phyloP scores from a whole-genome alignment of 1,140 invertebrate species.

The Pinna nobilis region DNA sequence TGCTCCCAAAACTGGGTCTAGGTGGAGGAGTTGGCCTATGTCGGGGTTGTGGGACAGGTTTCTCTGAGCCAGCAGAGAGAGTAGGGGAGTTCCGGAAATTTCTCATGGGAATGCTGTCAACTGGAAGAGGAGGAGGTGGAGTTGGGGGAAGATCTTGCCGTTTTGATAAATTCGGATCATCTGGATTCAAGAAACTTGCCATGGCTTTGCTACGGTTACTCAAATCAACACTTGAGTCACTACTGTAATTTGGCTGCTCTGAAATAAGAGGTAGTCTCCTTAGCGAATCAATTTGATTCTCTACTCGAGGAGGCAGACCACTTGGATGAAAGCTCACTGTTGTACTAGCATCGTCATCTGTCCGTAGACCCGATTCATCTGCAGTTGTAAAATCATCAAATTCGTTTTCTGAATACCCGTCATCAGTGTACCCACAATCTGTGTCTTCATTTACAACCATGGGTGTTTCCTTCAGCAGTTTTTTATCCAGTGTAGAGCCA shows the following conservation, averaged over 20 bases:
- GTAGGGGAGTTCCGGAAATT: not conserved
- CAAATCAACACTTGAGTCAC: conserved; percentile 42
- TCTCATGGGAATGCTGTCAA: conserved; percentile 33
- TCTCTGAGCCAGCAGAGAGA: conserved; percentile 1
- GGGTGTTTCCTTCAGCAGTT: not conserved
- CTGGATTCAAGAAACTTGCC: conserved; percentile 58
- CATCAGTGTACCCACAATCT: conserved; percentile 48
- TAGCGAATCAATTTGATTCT: conserved; percentile 52
- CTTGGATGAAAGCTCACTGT: conserved; percentile 46
- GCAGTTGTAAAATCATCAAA: conserved; percentile 42
- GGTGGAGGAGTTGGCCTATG: conserved; percentile 43
- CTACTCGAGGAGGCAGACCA: conserved; percentile 26
- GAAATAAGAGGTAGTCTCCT: conserved; percentile 42
- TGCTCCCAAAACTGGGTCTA: conserved; percentile 38
- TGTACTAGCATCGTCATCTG: conserved; percentile 40
- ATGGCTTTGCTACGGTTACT: conserved; percentile 40
- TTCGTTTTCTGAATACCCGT: conserved; percentile 49
- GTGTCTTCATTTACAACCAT: conserved; percentile 24
- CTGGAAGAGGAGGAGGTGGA: conserved; percentile 42
- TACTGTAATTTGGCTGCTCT: conserved; percentile 35
- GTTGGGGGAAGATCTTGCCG: conserved; percentile 22
- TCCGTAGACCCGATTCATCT: conserved; percentile 41
- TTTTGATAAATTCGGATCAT: conserved; percentile 12
- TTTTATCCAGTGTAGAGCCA: conserved; percentile 25
- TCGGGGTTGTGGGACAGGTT: conserved; percentile 34